phyloP scores from a whole-genome alignment of 2,888 invertebrate species.

The Athalia rosae region DNA sequence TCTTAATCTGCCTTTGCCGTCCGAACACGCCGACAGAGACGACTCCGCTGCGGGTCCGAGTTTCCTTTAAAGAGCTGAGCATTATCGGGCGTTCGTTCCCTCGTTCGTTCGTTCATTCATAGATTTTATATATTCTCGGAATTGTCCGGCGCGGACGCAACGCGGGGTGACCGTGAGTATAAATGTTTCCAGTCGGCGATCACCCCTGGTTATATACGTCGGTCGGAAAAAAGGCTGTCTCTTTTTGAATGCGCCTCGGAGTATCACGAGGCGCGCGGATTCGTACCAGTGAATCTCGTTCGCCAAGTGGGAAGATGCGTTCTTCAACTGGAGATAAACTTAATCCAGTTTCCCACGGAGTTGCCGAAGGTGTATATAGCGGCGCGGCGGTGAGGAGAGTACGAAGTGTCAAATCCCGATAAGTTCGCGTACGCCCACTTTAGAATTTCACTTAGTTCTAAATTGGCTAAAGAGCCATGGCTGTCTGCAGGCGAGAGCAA shows the following conservation, averaged over 20 bases:
- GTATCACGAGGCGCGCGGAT: no score
- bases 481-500: neutral
- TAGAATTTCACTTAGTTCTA: conserved; percentile 30
- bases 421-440: conserved; percentile 20
- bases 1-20: conserved; percentile 61
- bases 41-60: neutral
- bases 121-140: conserved; percentile 66
- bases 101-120: conserved; percentile 62
- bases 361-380: neutral
- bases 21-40: conserved; percentile 54
- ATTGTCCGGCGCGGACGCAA: conserved; percentile 40
- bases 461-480: conserved; percentile 16
- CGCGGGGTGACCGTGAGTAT: no score
- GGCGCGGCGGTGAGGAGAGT: neutral
- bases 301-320: no score
- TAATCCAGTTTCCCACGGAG: conserved; percentile 14
- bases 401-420: conserved; percentile 29
- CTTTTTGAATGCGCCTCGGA: no score
- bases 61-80: conserved; percentile 9
- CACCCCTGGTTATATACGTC: no score
- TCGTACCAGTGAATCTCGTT: no score
- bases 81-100: conserved; percentile 43
- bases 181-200: no score
- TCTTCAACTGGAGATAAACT: conserved; percentile 11
- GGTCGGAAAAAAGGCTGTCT: no score